Base-by-base conservation (phyloP, 2,113 vertebrate genomes). In the Austrofundulus limnaeus region DNA sequence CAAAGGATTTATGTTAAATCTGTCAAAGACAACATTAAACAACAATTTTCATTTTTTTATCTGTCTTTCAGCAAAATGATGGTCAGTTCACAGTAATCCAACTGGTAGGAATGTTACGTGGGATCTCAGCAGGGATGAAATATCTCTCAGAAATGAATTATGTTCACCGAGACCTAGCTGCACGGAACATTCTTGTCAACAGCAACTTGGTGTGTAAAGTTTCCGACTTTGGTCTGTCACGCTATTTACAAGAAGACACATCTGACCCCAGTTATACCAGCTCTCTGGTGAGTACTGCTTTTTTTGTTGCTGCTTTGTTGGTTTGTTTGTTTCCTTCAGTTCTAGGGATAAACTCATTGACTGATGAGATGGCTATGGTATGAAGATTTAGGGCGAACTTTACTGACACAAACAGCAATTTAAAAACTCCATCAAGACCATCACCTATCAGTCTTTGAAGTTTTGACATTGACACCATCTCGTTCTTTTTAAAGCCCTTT, bases 81-180 rank as follows among this genome's bases (percentile, higher is more conserved):
- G 97, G 96, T 17, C 97, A 98, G 90, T 99, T 99, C 90, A 98
- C 96, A 0, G 96, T 97, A 56, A 99, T 99, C 92, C 97, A 99
- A 90, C 84, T 99, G 85, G 96, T 99, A 83, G 97, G 97, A 11
- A 98, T 99, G 97, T 92, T 99, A 84, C 88, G 97, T 39, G 97
- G 97, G 21, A 99, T 99, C 2, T 94, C 96, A 0, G 95, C 97
- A 0, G 97, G 97, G 20, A 99, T 99, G 97, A 99, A 98, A 87
- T 99, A 99, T 85, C 94, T 99, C 25, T 94, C 96, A 0, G 97
- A 99, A 85, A 99, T 98, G 95, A 99, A 98, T 65, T 99, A 99
- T 0, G 96, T 99, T 61, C 97, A 99, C 75, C 92, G 97, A 23
- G 97, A 99, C 84, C 91, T 99, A 79, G 97, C 97, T 4, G 97